These are phyloP conservation scores for Dasyornis broadbenti DNA, from an alignment of 2,113 vertebrate genomes.

Conservation along the genomic window DNA sequence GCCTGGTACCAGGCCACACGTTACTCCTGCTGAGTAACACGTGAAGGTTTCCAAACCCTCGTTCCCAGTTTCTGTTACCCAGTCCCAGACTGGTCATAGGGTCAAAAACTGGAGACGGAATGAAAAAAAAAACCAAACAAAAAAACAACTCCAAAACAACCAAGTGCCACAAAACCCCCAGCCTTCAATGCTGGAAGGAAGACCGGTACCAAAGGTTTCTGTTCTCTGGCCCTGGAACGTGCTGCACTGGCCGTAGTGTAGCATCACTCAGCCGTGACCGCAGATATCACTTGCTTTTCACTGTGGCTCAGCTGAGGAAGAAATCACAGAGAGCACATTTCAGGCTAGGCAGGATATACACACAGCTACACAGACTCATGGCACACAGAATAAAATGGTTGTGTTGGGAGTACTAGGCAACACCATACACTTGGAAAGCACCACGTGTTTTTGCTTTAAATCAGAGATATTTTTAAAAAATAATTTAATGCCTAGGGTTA, in stretches of 20 bases:
- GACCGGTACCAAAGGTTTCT: neutral
- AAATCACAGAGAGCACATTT: neutral
- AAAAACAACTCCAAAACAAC: neutral
- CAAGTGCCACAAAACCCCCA: neutral
- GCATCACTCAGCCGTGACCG: neutral
- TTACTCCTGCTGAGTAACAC: accelerated
- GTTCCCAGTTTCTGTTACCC: neutral
- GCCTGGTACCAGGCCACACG: neutral
- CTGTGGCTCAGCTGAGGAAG: neutral
- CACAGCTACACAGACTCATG: neutral
- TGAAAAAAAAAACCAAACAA: neutral
- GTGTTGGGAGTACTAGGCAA: neutral
- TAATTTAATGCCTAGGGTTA: slow-evolving; percentile 40
- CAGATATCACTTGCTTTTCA: neutral
- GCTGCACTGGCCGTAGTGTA: neutral
- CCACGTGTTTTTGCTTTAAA: slow-evolving; percentile 72
- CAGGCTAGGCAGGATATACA: neutral
- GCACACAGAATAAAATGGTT: neutral
- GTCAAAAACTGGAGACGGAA: neutral
- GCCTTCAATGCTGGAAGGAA: neutral
- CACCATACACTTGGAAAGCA: slow-evolving; percentile 34
- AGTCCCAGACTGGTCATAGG: neutral
- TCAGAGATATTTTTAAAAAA: slow-evolving; percentile 29
- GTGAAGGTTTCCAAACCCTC: neutral
- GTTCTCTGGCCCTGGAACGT: neutral